phyloP scores from a whole-genome alignment of 2,888 invertebrate species.

The Zhuqinia jingwanae region DNA sequence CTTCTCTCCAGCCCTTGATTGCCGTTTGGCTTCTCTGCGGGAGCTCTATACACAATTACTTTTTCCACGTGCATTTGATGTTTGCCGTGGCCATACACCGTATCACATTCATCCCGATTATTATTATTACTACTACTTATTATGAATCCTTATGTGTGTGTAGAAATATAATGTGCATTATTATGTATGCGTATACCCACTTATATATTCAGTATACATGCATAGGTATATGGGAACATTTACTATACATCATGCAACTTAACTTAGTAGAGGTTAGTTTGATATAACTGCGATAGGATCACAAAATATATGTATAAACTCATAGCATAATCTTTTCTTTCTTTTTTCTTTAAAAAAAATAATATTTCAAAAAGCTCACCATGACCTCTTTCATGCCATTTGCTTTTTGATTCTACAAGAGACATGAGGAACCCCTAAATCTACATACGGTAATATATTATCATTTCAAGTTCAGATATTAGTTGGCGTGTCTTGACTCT shows the following conservation, averaged over 20 bases:
- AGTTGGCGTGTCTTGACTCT: too few relatives aligned
- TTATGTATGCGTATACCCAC: too few relatives aligned
- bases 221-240: too few relatives aligned
- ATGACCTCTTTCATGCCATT: constrained; percentile 20
- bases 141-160: constrained; percentile 5
- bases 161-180: too few relatives aligned
- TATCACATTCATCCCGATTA: constrained; percentile 44
- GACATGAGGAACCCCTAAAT: too few relatives aligned
- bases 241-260: background rate
- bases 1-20: constrained; percentile 41
- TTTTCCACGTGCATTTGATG: constrained; percentile 59
- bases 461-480: background rate
- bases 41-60: constrained; percentile 55
- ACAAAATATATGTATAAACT: background rate
- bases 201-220: constrained; percentile 25
- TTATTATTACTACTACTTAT: constrained; percentile 25
- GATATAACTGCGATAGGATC: background rate
- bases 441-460: too few relatives aligned
- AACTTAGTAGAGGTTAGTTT: background rate
- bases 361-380: background rate
- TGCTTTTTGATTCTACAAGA: background rate
- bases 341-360: constrained; percentile 6
- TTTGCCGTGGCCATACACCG: constrained; percentile 36
- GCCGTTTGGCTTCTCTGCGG: constrained; percentile 55
- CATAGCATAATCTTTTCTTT: background rate